Conservation (phyloP, 2,797 vertebrate genomes). For the Pogonophryne albipinna region DNA sequence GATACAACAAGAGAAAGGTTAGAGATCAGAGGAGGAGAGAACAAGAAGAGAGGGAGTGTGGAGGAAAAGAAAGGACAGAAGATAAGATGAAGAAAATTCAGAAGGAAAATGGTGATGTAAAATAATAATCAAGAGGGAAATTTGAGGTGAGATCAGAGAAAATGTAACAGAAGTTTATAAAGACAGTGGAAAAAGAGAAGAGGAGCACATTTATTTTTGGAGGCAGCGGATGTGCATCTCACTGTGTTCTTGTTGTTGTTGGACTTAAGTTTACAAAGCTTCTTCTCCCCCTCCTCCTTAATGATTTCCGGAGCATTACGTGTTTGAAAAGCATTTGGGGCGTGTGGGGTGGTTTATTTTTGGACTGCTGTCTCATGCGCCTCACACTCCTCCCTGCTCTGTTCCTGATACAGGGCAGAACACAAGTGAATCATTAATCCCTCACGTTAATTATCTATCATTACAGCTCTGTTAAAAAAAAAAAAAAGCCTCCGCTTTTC, state of each 20-base stretch:
- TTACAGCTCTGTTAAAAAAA: no score
- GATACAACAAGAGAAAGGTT: no score
- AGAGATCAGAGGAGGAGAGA: no score
- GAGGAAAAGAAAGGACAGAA: background rate
- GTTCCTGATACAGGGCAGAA: background rate
- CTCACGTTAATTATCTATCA: conserved; percentile 26
- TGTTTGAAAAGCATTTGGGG: conserved; percentile 42
- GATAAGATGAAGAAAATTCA: no score
- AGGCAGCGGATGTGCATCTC: conserved; percentile 36
- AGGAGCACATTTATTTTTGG: background rate
- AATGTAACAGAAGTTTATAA: background rate
- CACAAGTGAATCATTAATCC: conserved; percentile 33
- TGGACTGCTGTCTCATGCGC: conserved; percentile 34
- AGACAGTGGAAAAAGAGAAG: background rate
- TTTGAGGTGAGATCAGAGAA: background rate
- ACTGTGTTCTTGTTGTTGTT: conserved; percentile 29
- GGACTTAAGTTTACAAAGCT: conserved; percentile 19
- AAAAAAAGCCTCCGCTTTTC: background rate
- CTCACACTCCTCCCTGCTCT: conserved; percentile 10
- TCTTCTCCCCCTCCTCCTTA: conserved; percentile 9
- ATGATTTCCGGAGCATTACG: conserved; percentile 36
- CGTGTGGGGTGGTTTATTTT: conserved; percentile 50
- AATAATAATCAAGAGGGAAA: no score
- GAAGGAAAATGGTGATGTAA: no score
- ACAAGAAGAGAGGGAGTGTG: no score